These are phyloP conservation scores for Tenthredo scrophulariae DNA, from an alignment of 2,888 invertebrate species.

Conservation along the genomic window DNA sequence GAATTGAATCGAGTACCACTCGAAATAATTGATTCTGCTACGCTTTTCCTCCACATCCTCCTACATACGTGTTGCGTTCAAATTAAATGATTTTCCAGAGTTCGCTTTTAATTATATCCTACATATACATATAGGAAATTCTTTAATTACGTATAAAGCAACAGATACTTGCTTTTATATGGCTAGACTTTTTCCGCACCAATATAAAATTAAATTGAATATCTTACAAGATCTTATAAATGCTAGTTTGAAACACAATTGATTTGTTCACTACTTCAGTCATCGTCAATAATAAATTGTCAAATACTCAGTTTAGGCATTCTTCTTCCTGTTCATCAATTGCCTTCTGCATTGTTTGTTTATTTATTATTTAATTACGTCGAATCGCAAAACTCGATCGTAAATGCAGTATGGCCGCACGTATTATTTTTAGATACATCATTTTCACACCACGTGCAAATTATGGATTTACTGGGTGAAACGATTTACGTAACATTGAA, in stretches of 20 bases:
- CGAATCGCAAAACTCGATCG: constrained; percentile 1
- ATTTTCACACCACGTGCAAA: neutral
- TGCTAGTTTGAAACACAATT: neutral
- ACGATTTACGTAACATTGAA: neutral
- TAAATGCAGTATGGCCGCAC: neutral
- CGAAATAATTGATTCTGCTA: constrained; percentile 49
- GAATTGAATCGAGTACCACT: constrained; percentile 57
- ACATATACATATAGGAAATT: too few species aligned
- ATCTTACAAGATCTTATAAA: neutral
- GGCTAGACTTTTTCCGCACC: neutral
- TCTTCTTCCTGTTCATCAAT: neutral
- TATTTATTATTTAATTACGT: neutral
- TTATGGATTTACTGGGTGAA: neutral
- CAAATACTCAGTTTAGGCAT: neutral
- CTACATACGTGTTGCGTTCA: neutral
- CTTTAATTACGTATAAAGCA: constrained; percentile 24
- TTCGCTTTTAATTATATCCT: constrained; percentile 2
- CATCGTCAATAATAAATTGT: neutral
- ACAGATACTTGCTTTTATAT: neutral
- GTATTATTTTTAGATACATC: neutral
- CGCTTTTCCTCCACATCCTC: constrained; percentile 12
- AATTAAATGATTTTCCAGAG: constrained; percentile 13
- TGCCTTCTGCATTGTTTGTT: neutral
- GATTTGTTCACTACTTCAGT: neutral
- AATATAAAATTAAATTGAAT: neutral